Evolutionary conservation across 2,113 vertebrate species (phyloP), one percentile per base, ranked within the genome.

Genomic region (Oxyura jamaicensis): DNA sequence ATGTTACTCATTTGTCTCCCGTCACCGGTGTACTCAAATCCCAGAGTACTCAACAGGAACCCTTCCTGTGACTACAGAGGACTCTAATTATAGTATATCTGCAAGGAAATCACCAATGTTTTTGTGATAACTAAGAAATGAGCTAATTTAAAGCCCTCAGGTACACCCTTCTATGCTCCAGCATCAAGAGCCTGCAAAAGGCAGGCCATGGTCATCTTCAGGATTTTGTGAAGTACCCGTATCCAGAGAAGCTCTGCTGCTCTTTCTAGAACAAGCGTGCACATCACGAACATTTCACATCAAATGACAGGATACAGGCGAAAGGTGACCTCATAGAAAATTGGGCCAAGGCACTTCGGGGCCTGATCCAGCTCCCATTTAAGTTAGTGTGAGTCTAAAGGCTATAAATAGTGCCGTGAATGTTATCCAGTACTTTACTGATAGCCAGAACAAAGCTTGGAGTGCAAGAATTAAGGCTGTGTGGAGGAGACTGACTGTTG

Each of bases 261-360:
- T 82, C 52, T 92, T 95, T 97, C 83, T 95, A 78, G 83, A 95
- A 3, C 88, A 91, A 63, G 9, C 8, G 0, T 53, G 73, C 13
- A 20, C 79, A 39, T 79, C 88, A 53, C 46, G 0, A 36, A 48
- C 36, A 66, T 31, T 72, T 90, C 95, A 29, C 60, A 72, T 60
- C 10, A n/a, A 90, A 72, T 10, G 5, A 68, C 77, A 94, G 79
- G 75, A 48, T 96, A 78, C 73, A 1, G 0, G 88, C 3, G 6
- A 93, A 95, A 96, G 95, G 93, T 96, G 95, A 96, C 95, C 95
- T 96, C 95, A 63, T n/a, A 96, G 90, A 76, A 95, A 95, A 97
- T 58, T 96, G 93, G 93, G 86, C 90, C 93, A 76, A 95, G 96
- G 93, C 96, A 97, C 95, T 96, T 91, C 90, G 96, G 95, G 93